Base-by-base conservation (phyloP, 2,797 vertebrate species). In the Cyprinella venusta region DNA sequence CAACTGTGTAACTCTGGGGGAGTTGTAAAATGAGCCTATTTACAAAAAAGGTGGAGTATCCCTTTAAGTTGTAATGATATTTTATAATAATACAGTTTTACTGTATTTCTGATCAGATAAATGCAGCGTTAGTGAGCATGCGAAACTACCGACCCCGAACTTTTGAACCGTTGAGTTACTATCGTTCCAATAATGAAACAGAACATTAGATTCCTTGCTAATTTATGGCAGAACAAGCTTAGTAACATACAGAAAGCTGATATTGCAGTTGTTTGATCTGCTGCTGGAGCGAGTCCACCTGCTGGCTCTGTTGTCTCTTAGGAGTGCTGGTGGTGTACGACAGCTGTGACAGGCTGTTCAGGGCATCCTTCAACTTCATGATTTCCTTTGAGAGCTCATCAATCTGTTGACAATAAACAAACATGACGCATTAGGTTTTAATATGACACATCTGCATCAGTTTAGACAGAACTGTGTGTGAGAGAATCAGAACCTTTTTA, bases 321-420 rank as follows among this genome's bases (percentile, higher is more conserved):
- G 87, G 87, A 42, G 96, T 94, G 56, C 94, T 95, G 2, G 95
- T 92, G 0, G 94, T 94, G 89, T 98, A 99, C 6, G 98, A 97
- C 76, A 99, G 96, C 92, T 99, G 98, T 0, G 98, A 99, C 75
- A 99, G 95, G 91, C 98, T 99, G 93, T 99, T 99, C 81, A 99
- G 87, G 8, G 98, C 98, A 61, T 99, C 98, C 91, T 97, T 99
- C 87, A 99, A 91, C 89, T 98, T 99, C 86, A 90, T 92, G 19
- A 99, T 97, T 91, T 99, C 98, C 88, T 96, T 97, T 0, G 97
- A 95, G 91, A 98, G 94, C 88, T 99, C 98, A 48, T 92, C 96
- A 87, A 98, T 99, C 98, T 99, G 86, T 24, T 42, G 81, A 30
- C 42, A 48, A 85, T 36, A 16, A 65, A 80, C 36, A 77, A 12